These are phyloP conservation scores for Geodia barretti DNA, from an alignment of 37 sponge, comb jelly and placozoan species.

Conservation along the genomic window DNA sequence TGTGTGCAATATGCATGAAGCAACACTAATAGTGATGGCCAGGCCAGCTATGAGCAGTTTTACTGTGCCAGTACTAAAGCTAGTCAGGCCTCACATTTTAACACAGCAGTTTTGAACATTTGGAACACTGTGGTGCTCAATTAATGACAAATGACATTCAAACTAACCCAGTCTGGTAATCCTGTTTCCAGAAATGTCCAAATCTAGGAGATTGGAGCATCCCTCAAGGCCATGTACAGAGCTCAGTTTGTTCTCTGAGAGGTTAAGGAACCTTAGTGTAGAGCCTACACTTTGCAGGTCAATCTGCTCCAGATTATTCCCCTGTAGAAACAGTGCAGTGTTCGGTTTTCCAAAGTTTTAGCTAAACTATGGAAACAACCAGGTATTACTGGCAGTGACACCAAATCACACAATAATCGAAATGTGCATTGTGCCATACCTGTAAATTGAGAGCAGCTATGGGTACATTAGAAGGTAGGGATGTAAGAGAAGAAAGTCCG, in stretches of 20 bases:
- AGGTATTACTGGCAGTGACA: too few species aligned
- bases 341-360: too few species aligned
- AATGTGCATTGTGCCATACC: too few species aligned
- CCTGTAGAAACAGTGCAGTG: slow-evolving; percentile 29
- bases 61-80: too few species aligned
- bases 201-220: slow-evolving; percentile 18
- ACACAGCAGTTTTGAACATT: too few species aligned
- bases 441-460: neutral
- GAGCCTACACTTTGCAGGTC: neutral
- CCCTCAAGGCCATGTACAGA: slow-evolving; percentile 37
- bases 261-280: slow-evolving; percentile 35
- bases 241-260: slow-evolving; percentile 44
- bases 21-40: too few species aligned
- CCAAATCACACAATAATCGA: too few species aligned
- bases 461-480: neutral
- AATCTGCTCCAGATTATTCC: slow-evolving; percentile 41
- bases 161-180: slow-evolving; percentile 30
- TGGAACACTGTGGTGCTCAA: too few species aligned
- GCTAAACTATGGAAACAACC: too few species aligned
- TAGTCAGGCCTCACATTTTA: too few species aligned
- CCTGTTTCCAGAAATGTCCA: slow-evolving; percentile 47
- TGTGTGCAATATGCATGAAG: too few species aligned
- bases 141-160: neutral
- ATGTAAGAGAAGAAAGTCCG: neutral
- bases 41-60: too few species aligned